Percentiles rank a stretch among this genome's conserved stretches.
Conservation (phyloP, 2,888 invertebrate species). For the Drosophila conformis region DNA sequence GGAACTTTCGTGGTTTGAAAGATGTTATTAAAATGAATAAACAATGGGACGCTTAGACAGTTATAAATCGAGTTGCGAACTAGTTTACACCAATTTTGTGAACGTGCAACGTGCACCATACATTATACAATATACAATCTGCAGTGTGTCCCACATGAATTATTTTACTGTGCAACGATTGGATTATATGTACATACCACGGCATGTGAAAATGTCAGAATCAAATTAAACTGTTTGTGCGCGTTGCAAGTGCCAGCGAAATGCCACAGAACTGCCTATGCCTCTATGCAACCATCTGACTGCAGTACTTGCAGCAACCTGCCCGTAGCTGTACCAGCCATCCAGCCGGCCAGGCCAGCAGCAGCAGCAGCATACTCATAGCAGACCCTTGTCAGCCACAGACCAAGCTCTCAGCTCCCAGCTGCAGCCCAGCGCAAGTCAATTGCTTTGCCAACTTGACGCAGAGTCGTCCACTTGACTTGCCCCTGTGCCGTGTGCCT, state of each 20-base stretch:
- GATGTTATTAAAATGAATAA: conserved; percentile 39
- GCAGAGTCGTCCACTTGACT: conserved; percentile 63
- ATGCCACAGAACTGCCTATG: conserved; percentile 16
- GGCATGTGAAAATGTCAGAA: conserved; percentile 59
- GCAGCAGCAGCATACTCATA: not conserved
- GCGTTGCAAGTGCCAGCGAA: conserved; percentile 15
- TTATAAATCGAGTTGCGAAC: conserved; percentile 19
- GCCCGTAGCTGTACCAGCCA: not conserved
- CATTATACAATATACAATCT: conserved; percentile 13
- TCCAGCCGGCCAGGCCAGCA: not conserved
- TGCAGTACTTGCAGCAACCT: conserved; percentile 6
- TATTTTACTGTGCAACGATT: conserved; percentile 63
- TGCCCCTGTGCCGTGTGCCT: conserved; percentile 16
- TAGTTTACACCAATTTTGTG: conserved; percentile 37
- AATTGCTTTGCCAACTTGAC: conserved; percentile 70
- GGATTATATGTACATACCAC: conserved; percentile 32
- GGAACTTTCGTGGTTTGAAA: conserved; percentile 32
- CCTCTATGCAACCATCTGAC: conserved; percentile 7
- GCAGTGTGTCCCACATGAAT: conserved; percentile 70
- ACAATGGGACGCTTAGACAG: conserved; percentile 21
- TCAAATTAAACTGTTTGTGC: conserved; percentile 57
- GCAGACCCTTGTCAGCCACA: conserved; percentile 19
- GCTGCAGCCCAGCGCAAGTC: conserved; percentile 40
- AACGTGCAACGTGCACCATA: conserved; percentile 12
- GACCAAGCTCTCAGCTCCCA: not conserved